Evolutionary conservation across 1,140 invertebrate species (phyloP).

Genomic region (Xylocopa sonorina): DNA sequence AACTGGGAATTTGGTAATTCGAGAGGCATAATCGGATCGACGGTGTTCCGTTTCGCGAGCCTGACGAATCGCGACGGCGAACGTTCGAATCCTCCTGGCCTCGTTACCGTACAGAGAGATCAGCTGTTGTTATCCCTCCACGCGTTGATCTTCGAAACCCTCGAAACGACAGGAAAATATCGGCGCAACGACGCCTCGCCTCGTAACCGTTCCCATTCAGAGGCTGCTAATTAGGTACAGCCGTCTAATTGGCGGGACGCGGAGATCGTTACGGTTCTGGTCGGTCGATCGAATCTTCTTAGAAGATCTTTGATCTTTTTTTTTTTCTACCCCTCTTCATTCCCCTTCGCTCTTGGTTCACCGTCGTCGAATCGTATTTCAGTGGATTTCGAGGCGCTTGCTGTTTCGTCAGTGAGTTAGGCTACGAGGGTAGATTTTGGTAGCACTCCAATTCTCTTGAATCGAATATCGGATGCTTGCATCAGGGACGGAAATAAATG

Average conservation of each 20-base stretch:
- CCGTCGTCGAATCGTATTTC: no score
- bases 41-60: slow-evolving; percentile 73
- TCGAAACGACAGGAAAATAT: not conserved
- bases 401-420: not conserved
- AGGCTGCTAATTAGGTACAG: not conserved
- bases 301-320: no score
- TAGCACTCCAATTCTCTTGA: slow-evolving; percentile 11
- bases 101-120: slow-evolving; percentile 50
- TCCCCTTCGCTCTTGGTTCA: not conserved
- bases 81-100: slow-evolving; percentile 35
- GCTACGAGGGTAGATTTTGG: not conserved
- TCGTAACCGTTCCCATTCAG: slow-evolving; percentile 14
- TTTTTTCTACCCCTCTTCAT: no score
- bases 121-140: slow-evolving; percentile 42
- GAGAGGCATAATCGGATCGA: slow-evolving; percentile 78
- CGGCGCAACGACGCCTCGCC: slow-evolving; percentile 19
- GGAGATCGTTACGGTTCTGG: not conserved
- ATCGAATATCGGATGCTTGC: not conserved
- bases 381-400: not conserved
- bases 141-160: not conserved
- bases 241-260: not conserved
- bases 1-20: slow-evolving; percentile 72
- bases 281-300: not conserved
- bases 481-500: not conserved
- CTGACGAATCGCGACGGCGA: slow-evolving; percentile 63